A percentile compares a stretch with the other conserved stretches of the same genome.
Conservation (phyloP, 2,888 invertebrate genomes). For the Lucinisca nassula region DNA sequence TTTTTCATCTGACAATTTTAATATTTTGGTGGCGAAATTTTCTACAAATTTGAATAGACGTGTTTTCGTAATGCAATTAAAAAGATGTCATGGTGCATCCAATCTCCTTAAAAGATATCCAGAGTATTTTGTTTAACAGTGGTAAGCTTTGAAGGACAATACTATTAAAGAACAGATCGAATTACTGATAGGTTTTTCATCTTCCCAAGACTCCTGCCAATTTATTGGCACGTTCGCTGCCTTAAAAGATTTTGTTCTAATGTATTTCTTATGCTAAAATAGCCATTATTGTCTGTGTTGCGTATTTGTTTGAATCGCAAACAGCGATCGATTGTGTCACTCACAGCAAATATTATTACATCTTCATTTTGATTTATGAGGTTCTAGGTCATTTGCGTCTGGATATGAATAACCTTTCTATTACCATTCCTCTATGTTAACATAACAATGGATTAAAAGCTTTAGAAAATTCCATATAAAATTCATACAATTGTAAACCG, state of each 20-base stretch:
- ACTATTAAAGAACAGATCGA: too few relatives aligned
- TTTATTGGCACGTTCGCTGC: neutral
- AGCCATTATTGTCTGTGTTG: neutral
- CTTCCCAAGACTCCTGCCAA: neutral
- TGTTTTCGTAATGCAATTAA: too few relatives aligned
- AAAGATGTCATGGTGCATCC: too few relatives aligned
- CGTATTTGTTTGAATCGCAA: neutral
- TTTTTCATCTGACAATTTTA: too few relatives aligned
- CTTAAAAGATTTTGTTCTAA: neutral
- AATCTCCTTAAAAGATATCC: too few relatives aligned
- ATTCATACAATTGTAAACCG: too few relatives aligned
- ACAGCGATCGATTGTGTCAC: neutral
- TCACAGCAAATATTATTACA: neutral
- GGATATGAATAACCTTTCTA: neutral
- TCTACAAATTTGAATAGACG: too few relatives aligned
- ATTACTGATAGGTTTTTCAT: neutral
- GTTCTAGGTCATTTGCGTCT: neutral
- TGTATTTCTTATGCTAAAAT: slow-evolving; percentile 29
- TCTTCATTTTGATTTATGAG: slow-evolving; percentile 1
- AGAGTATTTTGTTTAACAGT: too few relatives aligned
- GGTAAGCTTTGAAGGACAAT: too few relatives aligned
- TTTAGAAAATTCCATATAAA: neutral
- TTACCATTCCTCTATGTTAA: neutral
- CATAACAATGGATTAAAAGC: neutral
- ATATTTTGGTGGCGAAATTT: too few relatives aligned